Base-by-base conservation (phyloP, 1,140 invertebrate species). In the Aphelinus certus region DNA sequence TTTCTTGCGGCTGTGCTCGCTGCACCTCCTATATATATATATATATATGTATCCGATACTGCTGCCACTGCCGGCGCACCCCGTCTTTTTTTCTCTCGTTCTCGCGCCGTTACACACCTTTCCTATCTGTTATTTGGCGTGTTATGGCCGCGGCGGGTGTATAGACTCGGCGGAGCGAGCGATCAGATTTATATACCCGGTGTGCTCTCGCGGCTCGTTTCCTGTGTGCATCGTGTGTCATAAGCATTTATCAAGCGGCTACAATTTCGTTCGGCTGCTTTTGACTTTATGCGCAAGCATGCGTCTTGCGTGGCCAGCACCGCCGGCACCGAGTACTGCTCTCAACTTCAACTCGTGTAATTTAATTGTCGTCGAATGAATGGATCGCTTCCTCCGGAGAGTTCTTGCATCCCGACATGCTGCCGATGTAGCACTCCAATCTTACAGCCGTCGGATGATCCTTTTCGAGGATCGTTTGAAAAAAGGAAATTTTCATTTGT, bases 161-260 rank as follows among this genome's bases (percentile, higher is more conserved):
- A 4, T 10, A 47, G 61, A 63, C 26, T 26, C 26, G 26, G 26
- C 26, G 26, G 26, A 26, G 26, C 43, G 61, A 3, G 6, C 45
- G 42, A 62, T 63, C n/a, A 45, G 46, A 63, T 48, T 63, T 63
- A 48, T 63, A 3, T 46, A 48, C 43, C 45, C 5, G 46, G 26
- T 26, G 26, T 26, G 26, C 26, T 7, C 26, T 3, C 60, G 3
- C 26, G 26, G 60, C 60, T 62, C 63, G 47, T 46, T 49, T 49
- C 49, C 10, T 64, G 48, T 42, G 26, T 48, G 9, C 46, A 64
- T 3, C 1, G 48, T n/a, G 65, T 7, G 65, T 56, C 51, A 10
- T 56, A 45, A 46, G 49, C 51, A 46, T 67, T 67, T 67, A 43
- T 67, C 65, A 67, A 53, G 51, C 51, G 10, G 65, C 65, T 42